A percentile compares a stretch with the other conserved stretches of the same genome.
Conservation (phyloP, 1,140 invertebrate genomes). For the Diploscapter pachys region DNA sequence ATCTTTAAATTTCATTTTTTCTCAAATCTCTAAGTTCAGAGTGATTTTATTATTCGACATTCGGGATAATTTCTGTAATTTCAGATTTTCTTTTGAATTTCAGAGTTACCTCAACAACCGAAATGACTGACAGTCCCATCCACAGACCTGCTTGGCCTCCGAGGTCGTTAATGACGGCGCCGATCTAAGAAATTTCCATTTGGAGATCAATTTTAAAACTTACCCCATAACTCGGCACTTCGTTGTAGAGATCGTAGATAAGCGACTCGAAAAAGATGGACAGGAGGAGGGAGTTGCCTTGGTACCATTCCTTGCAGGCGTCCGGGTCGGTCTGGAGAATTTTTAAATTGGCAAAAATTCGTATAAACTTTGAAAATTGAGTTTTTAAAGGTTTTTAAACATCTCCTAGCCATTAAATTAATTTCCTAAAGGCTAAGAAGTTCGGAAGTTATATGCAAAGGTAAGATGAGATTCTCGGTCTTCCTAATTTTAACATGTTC, state of each 20-base stretch:
- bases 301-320: constrained; percentile 15
- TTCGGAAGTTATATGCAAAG: neutral
- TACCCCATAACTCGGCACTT: constrained; percentile 15
- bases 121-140: constrained; percentile 32
- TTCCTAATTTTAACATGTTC: no score
- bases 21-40: neutral
- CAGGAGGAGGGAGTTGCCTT: constrained; percentile 4
- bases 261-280: constrained; percentile 17
- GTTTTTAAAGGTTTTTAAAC: neutral
- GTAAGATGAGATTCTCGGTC: no score
- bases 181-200: constrained; percentile 6
- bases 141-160: constrained; percentile 35
- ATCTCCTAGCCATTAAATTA: no score
- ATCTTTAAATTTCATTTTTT: neutral
- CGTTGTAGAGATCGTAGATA: constrained; percentile 21
- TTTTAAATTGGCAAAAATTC: neutral
- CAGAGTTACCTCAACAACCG: constrained; percentile 7
- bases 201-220: neutral
- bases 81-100: no score
- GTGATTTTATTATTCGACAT: no score
- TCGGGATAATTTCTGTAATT: no score
- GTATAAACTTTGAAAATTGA: constrained; percentile 4
- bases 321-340: neutral
- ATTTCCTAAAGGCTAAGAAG: neutral
- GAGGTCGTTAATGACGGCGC: constrained; percentile 28